Evolutionary conservation across 1,140 invertebrate genomes (phyloP).

Genomic region (Diuraphis noxia): DNA sequence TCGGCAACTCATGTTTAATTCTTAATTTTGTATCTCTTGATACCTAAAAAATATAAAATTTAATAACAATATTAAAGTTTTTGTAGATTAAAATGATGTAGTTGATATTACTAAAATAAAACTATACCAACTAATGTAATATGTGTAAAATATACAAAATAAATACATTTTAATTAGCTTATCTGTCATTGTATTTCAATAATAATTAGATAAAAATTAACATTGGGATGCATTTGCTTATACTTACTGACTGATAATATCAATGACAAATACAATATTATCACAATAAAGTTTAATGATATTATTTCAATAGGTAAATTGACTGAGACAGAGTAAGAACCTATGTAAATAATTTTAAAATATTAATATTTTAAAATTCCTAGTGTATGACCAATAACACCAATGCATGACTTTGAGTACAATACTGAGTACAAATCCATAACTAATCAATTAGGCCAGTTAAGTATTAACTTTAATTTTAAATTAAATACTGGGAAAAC

Average conservation of each 20-base stretch:
- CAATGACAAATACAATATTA: too few species aligned
- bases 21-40: background rate
- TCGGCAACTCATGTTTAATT: background rate
- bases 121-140: background rate
- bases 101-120: background rate
- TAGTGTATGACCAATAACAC: too few species aligned
- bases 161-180: background rate
- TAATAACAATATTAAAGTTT: background rate
- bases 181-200: background rate
- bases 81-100: background rate
- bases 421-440: too few species aligned
- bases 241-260: background rate
- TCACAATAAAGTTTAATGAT: too few species aligned
- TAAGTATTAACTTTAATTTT: background rate
- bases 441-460: too few species aligned
- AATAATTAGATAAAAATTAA: background rate
- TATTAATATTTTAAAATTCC: too few species aligned
- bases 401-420: too few species aligned
- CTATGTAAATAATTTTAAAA: too few species aligned
- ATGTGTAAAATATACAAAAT: background rate
- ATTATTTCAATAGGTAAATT: too few species aligned
- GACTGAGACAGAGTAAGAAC: too few species aligned
- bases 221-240: background rate
- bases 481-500: background rate
- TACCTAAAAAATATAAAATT: background rate